phyloP scores from a whole-genome alignment of 2,113 vertebrate genomes.

The Xerus inauris region DNA sequence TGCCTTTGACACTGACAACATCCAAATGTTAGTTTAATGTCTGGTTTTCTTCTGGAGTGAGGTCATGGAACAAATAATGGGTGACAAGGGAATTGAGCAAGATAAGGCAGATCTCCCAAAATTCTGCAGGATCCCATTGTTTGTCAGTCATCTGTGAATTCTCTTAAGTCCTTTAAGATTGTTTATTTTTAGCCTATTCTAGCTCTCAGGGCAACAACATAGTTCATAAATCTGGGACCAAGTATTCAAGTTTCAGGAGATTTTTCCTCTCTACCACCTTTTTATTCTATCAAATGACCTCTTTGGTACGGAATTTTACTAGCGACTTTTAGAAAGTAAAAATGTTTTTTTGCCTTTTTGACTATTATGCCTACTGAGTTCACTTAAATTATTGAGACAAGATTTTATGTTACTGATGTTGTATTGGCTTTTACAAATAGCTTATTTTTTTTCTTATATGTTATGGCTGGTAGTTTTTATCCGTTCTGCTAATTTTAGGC shows the following conservation, averaged over 20 bases:
- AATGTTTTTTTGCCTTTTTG: background rate
- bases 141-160: background rate
- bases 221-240: background rate
- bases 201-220: background rate
- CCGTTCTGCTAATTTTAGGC: background rate
- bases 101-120: background rate
- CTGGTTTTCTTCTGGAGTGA: constrained; percentile 30
- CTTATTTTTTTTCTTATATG: background rate
- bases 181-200: background rate
- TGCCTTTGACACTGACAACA: background rate
- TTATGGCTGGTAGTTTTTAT: background rate
- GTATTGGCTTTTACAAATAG: background rate
- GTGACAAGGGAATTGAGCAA: background rate
- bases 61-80: background rate
- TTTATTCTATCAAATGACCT: background rate
- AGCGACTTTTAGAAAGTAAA: background rate
- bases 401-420: constrained; percentile 4
- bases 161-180: background rate
- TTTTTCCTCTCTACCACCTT: constrained; percentile 15
- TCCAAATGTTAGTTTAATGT: background rate
- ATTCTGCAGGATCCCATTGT: background rate
- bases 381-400: background rate
- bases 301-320: background rate
- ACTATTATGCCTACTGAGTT: background rate
- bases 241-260: constrained; percentile 12